These are phyloP conservation scores for Frieseomelitta varia DNA, from an alignment of 1,140 invertebrate species.

Conservation along the genomic window DNA sequence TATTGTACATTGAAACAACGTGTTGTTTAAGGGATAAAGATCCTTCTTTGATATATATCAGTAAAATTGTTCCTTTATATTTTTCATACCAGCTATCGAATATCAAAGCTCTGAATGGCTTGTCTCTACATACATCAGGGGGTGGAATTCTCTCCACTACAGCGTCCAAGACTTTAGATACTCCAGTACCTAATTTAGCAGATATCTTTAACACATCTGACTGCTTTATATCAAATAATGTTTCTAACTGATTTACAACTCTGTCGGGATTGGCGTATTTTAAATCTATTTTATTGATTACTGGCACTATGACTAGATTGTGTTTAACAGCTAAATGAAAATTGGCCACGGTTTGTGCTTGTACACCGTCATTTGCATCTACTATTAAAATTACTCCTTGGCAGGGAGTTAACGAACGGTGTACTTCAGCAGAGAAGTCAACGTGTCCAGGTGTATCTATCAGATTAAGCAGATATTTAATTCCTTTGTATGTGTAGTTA, in stretches of 20 bases:
- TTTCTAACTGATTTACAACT: constrained; percentile 90
- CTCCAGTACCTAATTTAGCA: constrained; percentile 93
- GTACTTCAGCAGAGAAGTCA: constrained; percentile 99
- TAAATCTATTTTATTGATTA: constrained; percentile 98
- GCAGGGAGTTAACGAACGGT: constrained; percentile 93
- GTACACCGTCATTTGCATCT: constrained; percentile 98
- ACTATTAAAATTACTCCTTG: constrained; percentile 97
- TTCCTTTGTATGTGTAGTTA: constrained; percentile 87
- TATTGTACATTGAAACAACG: constrained; percentile 85
- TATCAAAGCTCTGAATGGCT: constrained; percentile 90
- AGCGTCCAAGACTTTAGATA: constrained; percentile 89
- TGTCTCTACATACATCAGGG: constrained; percentile 84
- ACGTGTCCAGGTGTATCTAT: constrained; percentile 99
- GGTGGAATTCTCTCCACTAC: constrained; percentile 91
- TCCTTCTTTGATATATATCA: constrained; percentile 92
- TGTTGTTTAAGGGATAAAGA: constrained; percentile 86
- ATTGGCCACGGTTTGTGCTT: constrained; percentile 99
- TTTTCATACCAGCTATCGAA: constrained; percentile 98
- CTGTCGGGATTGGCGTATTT: constrained; percentile 93
- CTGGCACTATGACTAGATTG: constrained; percentile 93
- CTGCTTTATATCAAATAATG: constrained; percentile 92
- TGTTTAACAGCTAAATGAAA: constrained; percentile 95
- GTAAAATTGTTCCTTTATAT: constrained; percentile 91
- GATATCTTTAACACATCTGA: constrained; percentile 89
- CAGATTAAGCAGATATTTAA: constrained; percentile 94